phyloP scores from a whole-genome alignment of 2,888 invertebrate genomes.

The Cosmopolites sordidus region DNA sequence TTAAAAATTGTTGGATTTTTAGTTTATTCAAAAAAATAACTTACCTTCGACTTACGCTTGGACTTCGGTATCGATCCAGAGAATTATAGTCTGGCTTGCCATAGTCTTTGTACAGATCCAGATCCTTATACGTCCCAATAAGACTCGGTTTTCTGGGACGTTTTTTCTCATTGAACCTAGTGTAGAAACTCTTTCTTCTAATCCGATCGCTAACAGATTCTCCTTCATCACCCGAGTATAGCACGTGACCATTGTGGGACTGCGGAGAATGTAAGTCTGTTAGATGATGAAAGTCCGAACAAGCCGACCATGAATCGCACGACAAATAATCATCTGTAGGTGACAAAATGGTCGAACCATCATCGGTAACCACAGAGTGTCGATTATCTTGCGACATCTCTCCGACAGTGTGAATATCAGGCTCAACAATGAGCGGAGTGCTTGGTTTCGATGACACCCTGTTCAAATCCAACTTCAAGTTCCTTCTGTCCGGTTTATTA shows the following conservation, averaged over 20 bases:
- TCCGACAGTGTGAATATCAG: conserved; percentile 27
- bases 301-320: conserved; percentile 62
- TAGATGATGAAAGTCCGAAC: conserved; percentile 52
- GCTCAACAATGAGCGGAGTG: conserved; percentile 14
- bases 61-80: conserved; percentile 39
- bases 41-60: conserved; percentile 30
- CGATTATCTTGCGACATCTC: conserved; percentile 30
- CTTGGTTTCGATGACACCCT: conserved; percentile 33
- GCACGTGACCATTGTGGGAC: conserved; percentile 44
- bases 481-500: conserved; percentile 45
- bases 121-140: conserved; percentile 46
- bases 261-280: conserved; percentile 42
- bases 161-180: conserved; percentile 81
- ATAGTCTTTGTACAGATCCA: conserved; percentile 36
- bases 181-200: conserved; percentile 82
- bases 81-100: conserved; percentile 37
- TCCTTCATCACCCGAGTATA: conserved; percentile 50
- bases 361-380: conserved; percentile 41
- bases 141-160: conserved; percentile 64
- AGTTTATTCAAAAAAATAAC: too few species aligned
- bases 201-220: conserved; percentile 81
- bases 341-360: conserved; percentile 51
- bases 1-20: too few species aligned
- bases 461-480: conserved; percentile 62
- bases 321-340: conserved; percentile 58